These are phyloP conservation scores for Napeogenes sylphis DNA, from an alignment of 2,888 invertebrate genomes.

Conservation along the genomic window DNA sequence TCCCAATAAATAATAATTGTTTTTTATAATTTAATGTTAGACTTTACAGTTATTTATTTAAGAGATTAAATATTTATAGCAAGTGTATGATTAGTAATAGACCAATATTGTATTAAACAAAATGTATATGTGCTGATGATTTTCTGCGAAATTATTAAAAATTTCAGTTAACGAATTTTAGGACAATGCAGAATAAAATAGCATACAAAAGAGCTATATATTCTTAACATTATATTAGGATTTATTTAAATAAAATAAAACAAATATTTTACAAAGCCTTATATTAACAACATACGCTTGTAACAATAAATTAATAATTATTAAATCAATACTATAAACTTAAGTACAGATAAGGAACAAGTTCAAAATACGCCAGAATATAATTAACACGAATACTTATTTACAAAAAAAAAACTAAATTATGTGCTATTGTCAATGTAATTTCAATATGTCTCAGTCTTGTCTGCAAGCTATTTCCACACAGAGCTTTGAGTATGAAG, in stretches of 20 bases:
- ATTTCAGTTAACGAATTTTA: too few species aligned
- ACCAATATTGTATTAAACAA: too few species aligned
- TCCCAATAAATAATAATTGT: too few species aligned
- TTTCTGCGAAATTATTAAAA: too few species aligned
- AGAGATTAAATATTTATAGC: too few species aligned
- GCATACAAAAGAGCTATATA: too few species aligned
- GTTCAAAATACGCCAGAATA: slow-evolving; percentile 34
- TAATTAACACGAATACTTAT: slow-evolving; percentile 31
- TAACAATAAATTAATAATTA: slow-evolving; percentile 61
- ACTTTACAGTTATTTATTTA: too few species aligned
- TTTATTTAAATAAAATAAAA: slow-evolving; percentile 30
- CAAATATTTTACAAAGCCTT: slow-evolving; percentile 40
- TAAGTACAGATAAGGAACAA: slow-evolving; percentile 69
- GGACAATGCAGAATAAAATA: too few species aligned
- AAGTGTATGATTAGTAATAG: too few species aligned
- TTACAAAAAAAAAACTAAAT: slow-evolving; percentile 38
- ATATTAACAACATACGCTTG: slow-evolving; percentile 65
- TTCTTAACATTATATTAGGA: background rate
- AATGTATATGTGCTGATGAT: too few species aligned
- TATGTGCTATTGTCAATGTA: slow-evolving; percentile 42
- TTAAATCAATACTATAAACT: slow-evolving; percentile 48
- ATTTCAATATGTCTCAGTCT: slow-evolving; percentile 49
- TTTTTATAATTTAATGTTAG: too few species aligned
- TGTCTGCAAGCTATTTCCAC: slow-evolving; percentile 46
- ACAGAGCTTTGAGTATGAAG: slow-evolving; percentile 53